Conservation (phyloP, 2,888 invertebrate species). For the Strigamia crassipes region DNA sequence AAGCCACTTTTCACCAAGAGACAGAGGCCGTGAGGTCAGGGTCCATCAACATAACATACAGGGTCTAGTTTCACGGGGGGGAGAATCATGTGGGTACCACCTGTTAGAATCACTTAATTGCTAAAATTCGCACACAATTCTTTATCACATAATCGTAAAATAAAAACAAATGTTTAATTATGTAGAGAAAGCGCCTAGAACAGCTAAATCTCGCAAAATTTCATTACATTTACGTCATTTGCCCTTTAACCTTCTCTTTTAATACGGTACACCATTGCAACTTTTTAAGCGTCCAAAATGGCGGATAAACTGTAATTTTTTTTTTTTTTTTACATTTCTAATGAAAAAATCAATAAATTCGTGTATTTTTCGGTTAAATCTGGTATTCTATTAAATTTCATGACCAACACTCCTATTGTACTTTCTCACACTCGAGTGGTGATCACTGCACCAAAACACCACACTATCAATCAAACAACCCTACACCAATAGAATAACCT, state of each 20-base stretch:
- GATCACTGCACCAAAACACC: background rate
- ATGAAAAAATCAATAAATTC: background rate
- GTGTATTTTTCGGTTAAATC: background rate
- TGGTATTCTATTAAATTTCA: constrained; percentile 4
- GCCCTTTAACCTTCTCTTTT: background rate
- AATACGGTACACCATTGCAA: background rate
- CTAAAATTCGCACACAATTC: constrained; percentile 16
- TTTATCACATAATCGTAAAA: background rate
- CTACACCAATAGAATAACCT: background rate
- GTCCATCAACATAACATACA: constrained; percentile 42
- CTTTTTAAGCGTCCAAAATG: too few relatives aligned
- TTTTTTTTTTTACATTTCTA: background rate
- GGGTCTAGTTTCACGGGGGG: constrained; percentile 34
- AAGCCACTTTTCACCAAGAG: constrained; percentile 40
- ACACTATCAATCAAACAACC: constrained; percentile 24
- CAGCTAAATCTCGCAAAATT: background rate
- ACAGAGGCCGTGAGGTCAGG: constrained; percentile 35
- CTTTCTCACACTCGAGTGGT: background rate
- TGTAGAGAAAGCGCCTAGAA: background rate
- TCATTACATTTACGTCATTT: background rate
- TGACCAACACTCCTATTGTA: background rate
- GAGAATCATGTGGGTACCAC: constrained; percentile 20
- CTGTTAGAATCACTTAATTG: constrained; percentile 22
- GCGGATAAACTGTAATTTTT: background rate
- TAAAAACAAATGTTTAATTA: background rate